A percentile compares a stretch with the other conserved stretches of the same genome.
Conservation (phyloP, 2,797 vertebrate genomes). For the Synanceia verrucosa region DNA sequence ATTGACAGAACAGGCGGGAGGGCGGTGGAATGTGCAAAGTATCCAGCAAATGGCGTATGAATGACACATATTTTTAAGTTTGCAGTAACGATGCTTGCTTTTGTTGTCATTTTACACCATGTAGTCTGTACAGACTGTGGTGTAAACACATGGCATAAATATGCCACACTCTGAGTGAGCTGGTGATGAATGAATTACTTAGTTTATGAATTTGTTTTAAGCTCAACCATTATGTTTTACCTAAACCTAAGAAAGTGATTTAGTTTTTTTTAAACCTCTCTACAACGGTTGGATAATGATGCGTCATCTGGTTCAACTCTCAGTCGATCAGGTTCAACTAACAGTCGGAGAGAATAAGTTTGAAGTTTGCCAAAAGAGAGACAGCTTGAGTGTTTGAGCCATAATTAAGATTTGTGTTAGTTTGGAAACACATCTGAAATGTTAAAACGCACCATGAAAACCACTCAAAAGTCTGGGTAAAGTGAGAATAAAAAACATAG, state of each 20-base stretch:
- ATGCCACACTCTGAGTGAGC: background rate
- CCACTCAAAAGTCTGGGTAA: background rate
- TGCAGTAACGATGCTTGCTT: background rate
- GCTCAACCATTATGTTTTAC: no score
- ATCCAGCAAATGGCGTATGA: background rate
- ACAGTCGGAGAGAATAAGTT: no score
- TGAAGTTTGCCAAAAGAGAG: background rate
- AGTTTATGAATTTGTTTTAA: no score
- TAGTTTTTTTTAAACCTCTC: no score
- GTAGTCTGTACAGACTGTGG: background rate
- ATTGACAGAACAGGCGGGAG: slow-evolving; percentile 36
- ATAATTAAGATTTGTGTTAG: background rate
- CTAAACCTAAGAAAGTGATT: no score
- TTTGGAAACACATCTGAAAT: background rate
- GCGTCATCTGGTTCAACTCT: no score
- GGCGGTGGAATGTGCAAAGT: background rate
- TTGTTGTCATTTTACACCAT: background rate
- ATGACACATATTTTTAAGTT: background rate
- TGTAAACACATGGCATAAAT: background rate
- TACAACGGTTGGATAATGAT: no score
- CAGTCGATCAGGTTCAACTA: no score
- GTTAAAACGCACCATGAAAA: background rate
- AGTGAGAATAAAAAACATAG: no score
- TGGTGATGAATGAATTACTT: no score
- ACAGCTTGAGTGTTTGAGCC: background rate